Base-by-base conservation (phyloP, 2,113 vertebrate genomes). In the Nibea albiflora region DNA sequence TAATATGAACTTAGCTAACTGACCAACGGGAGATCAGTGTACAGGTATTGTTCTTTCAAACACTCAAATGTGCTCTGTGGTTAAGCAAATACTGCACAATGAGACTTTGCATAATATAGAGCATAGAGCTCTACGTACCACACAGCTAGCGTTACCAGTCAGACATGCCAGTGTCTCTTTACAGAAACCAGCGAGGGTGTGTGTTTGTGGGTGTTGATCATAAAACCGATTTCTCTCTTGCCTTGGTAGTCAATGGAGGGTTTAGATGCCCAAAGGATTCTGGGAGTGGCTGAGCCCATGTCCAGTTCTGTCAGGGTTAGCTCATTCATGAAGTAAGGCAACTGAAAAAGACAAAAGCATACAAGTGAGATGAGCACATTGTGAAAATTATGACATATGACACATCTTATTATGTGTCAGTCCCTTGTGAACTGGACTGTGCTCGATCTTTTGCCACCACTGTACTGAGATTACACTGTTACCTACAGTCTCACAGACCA, bases 301-400 rank as follows among this genome's bases (percentile, higher is more conserved):
- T 99, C 98, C 81, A 99, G 96, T 86, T 99, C 98, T 9, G 97
- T 99, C 79, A 99, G 93, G 6, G 97, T 98, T 64, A 99, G 93
- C 86, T 99, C 98, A 73, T 99, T 99, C 98, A 99, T 99, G 90
- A 99, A 99, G 93, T 99, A 99, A 1, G 98, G 98, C 85, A 99
- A 91, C 98, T 99, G 83, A 42, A 84, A 91, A 60, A 80, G 11
- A 90, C 17, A 71, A 14, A 77, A 76, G 39, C 42, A 76, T 0
- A 72, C 5, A 76, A 52, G 4, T 63, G 16, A 54, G 19, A 11
- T 73, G 16, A 74, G 52, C 24, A 62, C 11, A 56, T 1, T 26
- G 22, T 26, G 46, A 8, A 71, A 31, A 39, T 17, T 39, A 58
- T 58, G 35, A 39, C 31, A 17, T 3, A n/a, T n/a, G n/a, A n/a